Conservation (phyloP, 2,888 invertebrate species). For the Steinernema carpocapsae region DNA sequence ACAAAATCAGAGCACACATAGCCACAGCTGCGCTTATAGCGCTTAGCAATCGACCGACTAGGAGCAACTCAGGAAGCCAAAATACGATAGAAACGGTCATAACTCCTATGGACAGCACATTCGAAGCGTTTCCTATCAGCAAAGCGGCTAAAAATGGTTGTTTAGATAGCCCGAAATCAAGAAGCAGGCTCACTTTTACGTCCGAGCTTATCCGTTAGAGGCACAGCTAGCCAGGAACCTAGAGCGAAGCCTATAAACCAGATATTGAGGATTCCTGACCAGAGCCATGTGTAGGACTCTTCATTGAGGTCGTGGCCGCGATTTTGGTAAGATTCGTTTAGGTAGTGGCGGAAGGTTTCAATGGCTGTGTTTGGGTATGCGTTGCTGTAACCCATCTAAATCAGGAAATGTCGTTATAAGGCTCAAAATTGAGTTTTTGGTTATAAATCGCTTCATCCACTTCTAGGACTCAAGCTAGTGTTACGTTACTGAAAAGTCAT, state of each 20-base stretch:
- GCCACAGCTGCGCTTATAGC: slow-evolving; percentile 58
- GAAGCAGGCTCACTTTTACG: slow-evolving; percentile 53
- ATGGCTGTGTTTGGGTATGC: slow-evolving; percentile 63
- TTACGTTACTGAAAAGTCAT: no score
- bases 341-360: slow-evolving; percentile 46
- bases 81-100: slow-evolving; percentile 47
- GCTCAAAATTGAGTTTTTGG: no score
- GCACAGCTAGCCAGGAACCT: slow-evolving; percentile 55
- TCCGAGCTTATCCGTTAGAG: slow-evolving; percentile 58
- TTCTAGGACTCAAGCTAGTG: no score
- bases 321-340: slow-evolving; percentile 43
- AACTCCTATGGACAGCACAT: slow-evolving; percentile 41
- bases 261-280: slow-evolving; percentile 59
- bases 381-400: slow-evolving; percentile 63
- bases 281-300: slow-evolving; percentile 56
- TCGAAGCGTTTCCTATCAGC: slow-evolving; percentile 42
- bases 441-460: no score
- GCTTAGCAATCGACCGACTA: slow-evolving; percentile 54
- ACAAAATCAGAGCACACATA: slow-evolving; percentile 61
- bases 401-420: no score
- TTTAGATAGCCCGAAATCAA: slow-evolving; percentile 2
- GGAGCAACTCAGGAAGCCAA: slow-evolving; percentile 48
- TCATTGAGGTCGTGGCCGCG: slow-evolving; percentile 32
- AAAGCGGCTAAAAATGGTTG: slow-evolving; percentile 38
- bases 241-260: slow-evolving; percentile 60